Conservation (phyloP, 2,888 invertebrate genomes). For the Conus canariensis region DNA sequence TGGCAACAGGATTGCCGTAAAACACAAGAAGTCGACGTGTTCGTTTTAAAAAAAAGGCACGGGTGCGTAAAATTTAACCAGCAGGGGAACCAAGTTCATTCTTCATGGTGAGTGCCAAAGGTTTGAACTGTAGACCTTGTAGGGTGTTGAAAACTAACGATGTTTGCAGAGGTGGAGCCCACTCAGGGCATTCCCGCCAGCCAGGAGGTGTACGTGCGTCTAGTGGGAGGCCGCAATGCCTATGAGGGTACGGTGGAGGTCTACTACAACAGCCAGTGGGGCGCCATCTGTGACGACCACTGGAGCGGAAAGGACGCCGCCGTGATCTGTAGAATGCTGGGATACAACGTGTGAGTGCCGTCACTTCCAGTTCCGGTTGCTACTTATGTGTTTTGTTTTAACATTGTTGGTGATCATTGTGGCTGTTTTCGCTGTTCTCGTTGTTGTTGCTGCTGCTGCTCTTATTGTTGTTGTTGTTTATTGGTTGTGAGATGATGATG, state of each 20-base stretch:
- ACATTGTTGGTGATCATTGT: neutral
- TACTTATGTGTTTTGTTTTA: neutral
- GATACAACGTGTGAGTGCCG: conserved; percentile 60
- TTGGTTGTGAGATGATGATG: too few relatives aligned
- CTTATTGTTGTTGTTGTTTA: too few relatives aligned
- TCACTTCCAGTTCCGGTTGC: neutral
- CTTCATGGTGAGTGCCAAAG: too few relatives aligned
- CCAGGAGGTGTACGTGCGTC: conserved; percentile 54
- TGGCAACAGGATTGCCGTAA: too few relatives aligned
- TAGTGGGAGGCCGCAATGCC: conserved; percentile 59
- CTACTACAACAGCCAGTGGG: conserved; percentile 62
- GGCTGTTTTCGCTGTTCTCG: neutral
- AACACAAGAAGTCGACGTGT: too few relatives aligned
- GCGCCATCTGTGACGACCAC: conserved; percentile 64
- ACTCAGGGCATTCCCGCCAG: conserved; percentile 26
- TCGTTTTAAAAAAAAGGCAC: too few relatives aligned
- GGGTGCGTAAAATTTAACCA: too few relatives aligned
- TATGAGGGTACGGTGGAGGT: conserved; percentile 65
- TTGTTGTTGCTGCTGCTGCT: too few relatives aligned
- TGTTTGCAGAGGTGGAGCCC: conserved; percentile 18
- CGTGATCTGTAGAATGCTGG: conserved; percentile 79
- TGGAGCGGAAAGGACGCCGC: conserved; percentile 78
- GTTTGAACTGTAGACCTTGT: neutral
- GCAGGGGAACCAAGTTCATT: too few relatives aligned
- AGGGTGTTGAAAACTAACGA: neutral